Evolutionary conservation across 2,888 invertebrate genomes (phyloP).

Genomic region (Pristionchus exspectatus): DNA sequence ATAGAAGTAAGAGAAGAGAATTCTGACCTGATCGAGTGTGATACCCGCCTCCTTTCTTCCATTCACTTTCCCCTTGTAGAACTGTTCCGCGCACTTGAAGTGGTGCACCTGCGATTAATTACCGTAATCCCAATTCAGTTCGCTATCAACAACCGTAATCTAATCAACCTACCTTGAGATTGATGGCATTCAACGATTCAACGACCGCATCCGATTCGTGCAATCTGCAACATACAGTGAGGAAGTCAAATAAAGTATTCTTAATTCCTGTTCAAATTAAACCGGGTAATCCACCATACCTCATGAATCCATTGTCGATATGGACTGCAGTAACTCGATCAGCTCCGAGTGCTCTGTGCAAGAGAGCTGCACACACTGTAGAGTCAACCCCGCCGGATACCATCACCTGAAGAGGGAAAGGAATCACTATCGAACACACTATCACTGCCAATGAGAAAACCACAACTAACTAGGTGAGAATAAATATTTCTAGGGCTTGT

Average conservation of each 20-base stretch:
- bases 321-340: constrained; percentile 93
- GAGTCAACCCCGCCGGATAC: constrained; percentile 98
- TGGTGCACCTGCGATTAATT: constrained; percentile 19
- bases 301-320: constrained; percentile 99
- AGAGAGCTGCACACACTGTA: constrained; percentile 97
- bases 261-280: too few species aligned
- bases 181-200: constrained; percentile 67
- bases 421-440: neutral
- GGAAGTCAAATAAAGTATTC: neutral
- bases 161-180: constrained; percentile 61
- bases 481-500: neutral
- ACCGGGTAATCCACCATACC: constrained; percentile 79
- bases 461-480: too few species aligned
- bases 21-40: constrained; percentile 62
- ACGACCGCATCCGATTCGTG: constrained; percentile 91
- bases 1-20: neutral
- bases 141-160: neutral
- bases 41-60: constrained; percentile 56
- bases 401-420: constrained; percentile 70
- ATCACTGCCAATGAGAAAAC: too few species aligned
- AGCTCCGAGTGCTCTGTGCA: constrained; percentile 89
- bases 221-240: constrained; percentile 47
- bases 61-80: constrained; percentile 67
- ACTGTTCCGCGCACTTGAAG: constrained; percentile 67
- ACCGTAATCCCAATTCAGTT: neutral